These are phyloP conservation scores for Ascaphus truei DNA, from an alignment of 2,113 vertebrate genomes.

Conservation along the genomic window DNA sequence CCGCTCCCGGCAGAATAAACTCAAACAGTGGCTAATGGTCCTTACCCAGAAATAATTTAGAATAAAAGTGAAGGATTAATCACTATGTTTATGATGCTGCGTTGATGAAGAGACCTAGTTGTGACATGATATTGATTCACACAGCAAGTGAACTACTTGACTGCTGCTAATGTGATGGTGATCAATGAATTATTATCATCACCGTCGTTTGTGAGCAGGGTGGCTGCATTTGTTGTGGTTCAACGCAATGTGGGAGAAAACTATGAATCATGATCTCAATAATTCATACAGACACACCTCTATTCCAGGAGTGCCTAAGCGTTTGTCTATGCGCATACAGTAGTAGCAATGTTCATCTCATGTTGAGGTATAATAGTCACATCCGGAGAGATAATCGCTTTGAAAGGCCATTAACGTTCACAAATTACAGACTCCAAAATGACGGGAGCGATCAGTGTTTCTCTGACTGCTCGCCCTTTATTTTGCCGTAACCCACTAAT, in stretches of 20 bases:
- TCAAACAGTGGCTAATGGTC: not conserved
- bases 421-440: too few species aligned
- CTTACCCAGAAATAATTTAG: not conserved
- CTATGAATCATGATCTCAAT: not conserved
- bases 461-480: too few species aligned
- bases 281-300: too few species aligned
- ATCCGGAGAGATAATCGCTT: too few species aligned
- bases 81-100: not conserved
- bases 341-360: too few species aligned
- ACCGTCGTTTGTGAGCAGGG: not conserved
- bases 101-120: constrained; percentile 5
- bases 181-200: constrained; percentile 12
- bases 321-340: too few species aligned
- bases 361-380: too few species aligned
- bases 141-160: not conserved
- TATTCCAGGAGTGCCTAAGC: too few species aligned
- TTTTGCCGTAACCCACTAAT: too few species aligned
- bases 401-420: too few species aligned
- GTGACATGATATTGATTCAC: constrained; percentile 23
- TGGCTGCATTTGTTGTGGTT: not conserved
- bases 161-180: constrained; percentile 2
- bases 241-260: not conserved
- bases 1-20: not conserved
- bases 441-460: too few species aligned
- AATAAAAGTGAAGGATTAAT: not conserved